Evolutionary conservation across 2,113 vertebrate genomes (phyloP).

Genomic region (Psilopsiagon aurifrons): DNA sequence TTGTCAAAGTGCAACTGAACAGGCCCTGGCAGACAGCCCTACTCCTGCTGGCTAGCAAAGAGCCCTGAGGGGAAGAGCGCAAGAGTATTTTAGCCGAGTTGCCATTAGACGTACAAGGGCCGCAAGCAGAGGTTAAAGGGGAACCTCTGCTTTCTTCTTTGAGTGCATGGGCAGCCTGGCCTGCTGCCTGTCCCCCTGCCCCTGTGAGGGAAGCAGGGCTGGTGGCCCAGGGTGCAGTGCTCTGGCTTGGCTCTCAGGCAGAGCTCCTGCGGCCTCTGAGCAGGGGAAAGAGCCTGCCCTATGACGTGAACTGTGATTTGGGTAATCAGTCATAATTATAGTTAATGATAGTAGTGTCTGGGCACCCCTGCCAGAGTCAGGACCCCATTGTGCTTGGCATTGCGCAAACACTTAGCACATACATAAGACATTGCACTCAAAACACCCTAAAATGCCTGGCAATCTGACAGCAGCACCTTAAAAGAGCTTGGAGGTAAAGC

Average conservation of each 20-base stretch:
- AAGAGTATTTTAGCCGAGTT: background rate
- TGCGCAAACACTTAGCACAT: slow-evolving; percentile 29
- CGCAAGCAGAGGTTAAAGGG: background rate
- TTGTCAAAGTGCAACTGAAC: background rate
- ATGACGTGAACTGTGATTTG: slow-evolving; percentile 40
- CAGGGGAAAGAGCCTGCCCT: background rate
- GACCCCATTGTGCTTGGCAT: background rate
- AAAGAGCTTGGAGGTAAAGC: background rate
- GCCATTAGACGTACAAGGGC: background rate
- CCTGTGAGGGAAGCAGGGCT: fast-evolving
- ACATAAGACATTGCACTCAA: slow-evolving; percentile 5
- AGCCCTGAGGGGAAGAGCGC: background rate
- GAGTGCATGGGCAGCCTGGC: fast-evolving
- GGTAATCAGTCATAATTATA: slow-evolving; percentile 23
- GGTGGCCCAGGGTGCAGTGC: background rate
- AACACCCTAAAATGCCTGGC: background rate
- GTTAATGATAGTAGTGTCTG: slow-evolving; percentile 39
- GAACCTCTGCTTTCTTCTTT: background rate
- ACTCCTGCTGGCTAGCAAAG: background rate
- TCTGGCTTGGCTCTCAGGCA: background rate
- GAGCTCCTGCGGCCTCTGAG: background rate
- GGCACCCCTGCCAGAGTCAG: slow-evolving; percentile 13
- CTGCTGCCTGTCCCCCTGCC: background rate
- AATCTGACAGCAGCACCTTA: background rate
- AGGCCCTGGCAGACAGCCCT: background rate